Evolutionary conservation across 2,797 vertebrate genomes (phyloP).

Genomic region (Anguilla obscura): DNA sequence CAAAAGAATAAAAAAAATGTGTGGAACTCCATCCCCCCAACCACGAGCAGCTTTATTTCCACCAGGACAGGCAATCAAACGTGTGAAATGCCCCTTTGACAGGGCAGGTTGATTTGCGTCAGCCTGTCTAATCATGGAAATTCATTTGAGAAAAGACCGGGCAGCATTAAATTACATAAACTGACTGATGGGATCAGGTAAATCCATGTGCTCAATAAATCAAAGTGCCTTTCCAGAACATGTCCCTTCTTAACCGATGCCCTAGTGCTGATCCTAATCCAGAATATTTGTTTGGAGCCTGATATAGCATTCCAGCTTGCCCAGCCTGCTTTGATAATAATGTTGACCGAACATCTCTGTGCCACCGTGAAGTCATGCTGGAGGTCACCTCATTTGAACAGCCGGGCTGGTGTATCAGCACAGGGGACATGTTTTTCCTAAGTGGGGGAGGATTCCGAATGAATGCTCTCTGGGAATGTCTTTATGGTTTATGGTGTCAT

Average conservation of each 20-base stretch:
- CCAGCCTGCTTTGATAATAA: neutral
- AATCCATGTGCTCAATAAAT: slow-evolving; percentile 43
- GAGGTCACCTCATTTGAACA: slow-evolving; percentile 11
- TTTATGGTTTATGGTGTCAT: neutral
- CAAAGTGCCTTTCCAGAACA: slow-evolving; percentile 28
- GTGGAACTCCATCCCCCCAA: neutral
- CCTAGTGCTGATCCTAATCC: neutral
- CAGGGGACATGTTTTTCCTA: neutral
- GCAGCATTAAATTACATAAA: slow-evolving; percentile 34
- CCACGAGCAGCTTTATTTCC: neutral
- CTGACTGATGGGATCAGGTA: slow-evolving; percentile 53
- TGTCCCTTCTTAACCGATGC: slow-evolving; percentile 11
- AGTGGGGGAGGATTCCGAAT: neutral
- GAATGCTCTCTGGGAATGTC: neutral
- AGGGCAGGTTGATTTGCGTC: slow-evolving; percentile 40
- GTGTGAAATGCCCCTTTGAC: slow-evolving; percentile 13
- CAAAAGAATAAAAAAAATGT: slow-evolving; percentile 19
- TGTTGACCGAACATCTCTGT: slow-evolving; percentile 1
- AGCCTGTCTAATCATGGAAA: slow-evolving; percentile 38
- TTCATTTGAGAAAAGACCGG: slow-evolving; percentile 34
- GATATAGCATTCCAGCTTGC: neutral
- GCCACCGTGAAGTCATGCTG: neutral
- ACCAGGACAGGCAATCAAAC: slow-evolving; percentile 10
- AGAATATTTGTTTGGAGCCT: neutral
- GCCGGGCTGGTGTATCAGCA: neutral